Evolutionary conservation across 2,888 invertebrate genomes (phyloP), one percentile per base, ranked within the genome.

Genomic region (Caenorhabditis sp.): DNA sequence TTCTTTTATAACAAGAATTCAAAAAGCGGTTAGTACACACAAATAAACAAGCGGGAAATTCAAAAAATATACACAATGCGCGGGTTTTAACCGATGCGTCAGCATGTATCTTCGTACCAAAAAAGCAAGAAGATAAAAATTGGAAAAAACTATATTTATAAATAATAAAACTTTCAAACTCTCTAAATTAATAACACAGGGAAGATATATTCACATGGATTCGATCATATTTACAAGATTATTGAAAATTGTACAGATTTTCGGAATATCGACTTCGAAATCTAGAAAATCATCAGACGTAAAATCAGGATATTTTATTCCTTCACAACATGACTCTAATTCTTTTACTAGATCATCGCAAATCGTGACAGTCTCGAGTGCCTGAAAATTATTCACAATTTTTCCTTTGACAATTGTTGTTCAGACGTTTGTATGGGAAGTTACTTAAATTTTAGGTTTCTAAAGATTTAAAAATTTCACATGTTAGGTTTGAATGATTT

Each of bases 1-100:
- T 65, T n/a, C n/a, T 50, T 21, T 0, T 5, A 31, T 31, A 23
- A 0, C 53, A 69, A 69, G 53, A 49, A 23, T 17, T 3, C 17
- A n/a, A 31, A 43, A 61, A 65, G 37, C 51, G 3, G 36, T 10
- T 17, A 43, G 43, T 14, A 17, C 5, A 43, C 43, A 43, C 6
- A 10, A 10, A 36, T 8, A 36, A 36, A 36, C 5, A 43, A 43
- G 43, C 43, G 43, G 43, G 43, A 43, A 43, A 43, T 43, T 43
- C 43, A 43, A 43, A 43, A 43, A 43, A 17, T 43, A 43, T 3
- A 17, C 43, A 17, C 2, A 3, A 43, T 43, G 12, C 14, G 8
- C 43, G 43, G 43, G 2, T 6, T 43, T 10, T 43, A 10, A 17
- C 17, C 17, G 2, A 10, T 43, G 17, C 14, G 17, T 17, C 3